Conservation (phyloP, 2,888 invertebrate genomes). For the Dysmachus trigonus region DNA sequence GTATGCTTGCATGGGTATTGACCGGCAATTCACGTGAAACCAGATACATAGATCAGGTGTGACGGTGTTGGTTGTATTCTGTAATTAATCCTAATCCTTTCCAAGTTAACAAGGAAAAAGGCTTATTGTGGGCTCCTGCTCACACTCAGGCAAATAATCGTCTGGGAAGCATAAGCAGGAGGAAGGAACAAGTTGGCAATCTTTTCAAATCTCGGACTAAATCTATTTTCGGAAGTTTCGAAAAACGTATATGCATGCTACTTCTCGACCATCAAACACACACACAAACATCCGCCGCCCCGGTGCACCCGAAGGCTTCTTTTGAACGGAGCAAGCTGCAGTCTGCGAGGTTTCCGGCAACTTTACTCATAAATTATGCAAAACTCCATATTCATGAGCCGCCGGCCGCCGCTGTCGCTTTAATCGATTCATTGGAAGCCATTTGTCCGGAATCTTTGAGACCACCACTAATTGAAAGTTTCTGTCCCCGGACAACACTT, state of each 20-base stretch:
- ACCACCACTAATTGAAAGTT: slow-evolving; percentile 21
- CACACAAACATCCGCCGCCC: background rate
- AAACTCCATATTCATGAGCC: slow-evolving; percentile 19
- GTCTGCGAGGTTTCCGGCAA: background rate
- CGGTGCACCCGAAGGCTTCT: background rate
- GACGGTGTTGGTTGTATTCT: background rate
- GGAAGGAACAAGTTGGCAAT: background rate
- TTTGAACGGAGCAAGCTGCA: background rate
- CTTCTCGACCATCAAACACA: background rate
- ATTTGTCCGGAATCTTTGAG: slow-evolving; percentile 6
- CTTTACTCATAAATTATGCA: slow-evolving; percentile 6
- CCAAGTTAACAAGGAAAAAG: background rate
- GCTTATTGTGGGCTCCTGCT: background rate
- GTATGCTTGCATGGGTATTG: background rate
- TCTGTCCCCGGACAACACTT: background rate
- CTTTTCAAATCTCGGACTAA: background rate
- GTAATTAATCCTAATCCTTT: background rate
- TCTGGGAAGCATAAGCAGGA: background rate
- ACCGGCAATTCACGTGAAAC: background rate
- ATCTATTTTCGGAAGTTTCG: background rate
- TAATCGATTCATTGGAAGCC: slow-evolving; percentile 25
- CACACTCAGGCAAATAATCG: background rate
- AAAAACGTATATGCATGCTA: background rate
- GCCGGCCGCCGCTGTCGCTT: background rate
- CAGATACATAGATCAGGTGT: background rate